A percentile compares a stretch with the other conserved stretches of the same genome.
Conservation (phyloP, 2,797 vertebrate genomes). For the Oreortyx pictus region DNA sequence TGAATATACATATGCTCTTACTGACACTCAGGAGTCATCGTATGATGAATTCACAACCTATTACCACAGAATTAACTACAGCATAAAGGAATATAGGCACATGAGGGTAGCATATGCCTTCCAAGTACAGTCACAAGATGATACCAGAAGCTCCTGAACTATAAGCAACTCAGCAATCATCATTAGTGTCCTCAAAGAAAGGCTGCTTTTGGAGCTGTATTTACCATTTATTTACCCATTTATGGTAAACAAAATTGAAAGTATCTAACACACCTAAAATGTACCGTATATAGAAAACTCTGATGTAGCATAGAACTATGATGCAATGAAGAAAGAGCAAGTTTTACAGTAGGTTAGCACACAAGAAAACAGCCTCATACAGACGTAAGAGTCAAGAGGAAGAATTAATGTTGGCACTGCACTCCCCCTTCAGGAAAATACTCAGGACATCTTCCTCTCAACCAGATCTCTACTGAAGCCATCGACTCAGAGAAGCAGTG, state of each 20-base stretch:
- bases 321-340: neutral
- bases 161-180: neutral
- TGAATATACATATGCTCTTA: neutral
- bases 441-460: neutral
- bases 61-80: neutral
- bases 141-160: neutral
- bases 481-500: neutral
- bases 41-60: neutral
- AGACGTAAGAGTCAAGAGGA: neutral
- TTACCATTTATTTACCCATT: neutral
- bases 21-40: neutral
- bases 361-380: neutral
- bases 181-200: neutral
- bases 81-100: neutral
- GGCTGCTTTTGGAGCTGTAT: neutral
- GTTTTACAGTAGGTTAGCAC: neutral
- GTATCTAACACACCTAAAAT: neutral
- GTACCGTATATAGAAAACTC: neutral
- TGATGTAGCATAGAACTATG: neutral
- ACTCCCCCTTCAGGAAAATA: neutral
- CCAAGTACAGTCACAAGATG: neutral
- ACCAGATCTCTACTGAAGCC: neutral
- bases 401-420: neutral
- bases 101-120: neutral
- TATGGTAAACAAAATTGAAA: neutral